Evolutionary conservation across 2,113 vertebrate species (phyloP).

Genomic region (Poecilia latipinna): DNA sequence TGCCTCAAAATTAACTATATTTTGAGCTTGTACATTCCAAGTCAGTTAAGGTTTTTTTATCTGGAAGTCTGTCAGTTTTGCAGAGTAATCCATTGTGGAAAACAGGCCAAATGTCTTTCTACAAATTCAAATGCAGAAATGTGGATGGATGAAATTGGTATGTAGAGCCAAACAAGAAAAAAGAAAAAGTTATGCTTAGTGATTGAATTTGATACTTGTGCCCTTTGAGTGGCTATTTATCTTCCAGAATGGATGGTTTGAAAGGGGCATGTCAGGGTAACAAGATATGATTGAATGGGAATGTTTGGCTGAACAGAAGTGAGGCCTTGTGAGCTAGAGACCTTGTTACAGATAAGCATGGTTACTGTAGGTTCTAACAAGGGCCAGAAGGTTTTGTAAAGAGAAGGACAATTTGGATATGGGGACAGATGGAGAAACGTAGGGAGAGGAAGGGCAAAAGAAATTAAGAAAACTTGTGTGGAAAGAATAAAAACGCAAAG

Average conservation of each 20-base stretch:
- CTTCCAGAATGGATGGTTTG: constrained; percentile 36
- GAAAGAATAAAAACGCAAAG: constrained; percentile 33
- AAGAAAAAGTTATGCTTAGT: constrained; percentile 13
- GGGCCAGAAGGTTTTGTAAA: constrained; percentile 44
- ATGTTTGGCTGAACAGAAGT: constrained; percentile 52
- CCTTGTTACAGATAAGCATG: constrained; percentile 50
- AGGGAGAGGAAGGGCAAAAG: not conserved
- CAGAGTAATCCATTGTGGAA: constrained; percentile 27
- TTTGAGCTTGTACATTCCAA: constrained; percentile 39
- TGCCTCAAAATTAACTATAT: constrained; percentile 37
- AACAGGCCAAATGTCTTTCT: constrained; percentile 24
- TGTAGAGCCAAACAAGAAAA: not conserved
- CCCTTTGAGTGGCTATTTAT: constrained; percentile 32
- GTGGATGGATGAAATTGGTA: constrained; percentile 22
- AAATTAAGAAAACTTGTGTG: constrained; percentile 10
- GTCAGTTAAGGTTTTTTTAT: constrained; percentile 34
- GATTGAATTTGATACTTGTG: constrained; percentile 50
- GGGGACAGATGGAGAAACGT: constrained; percentile 8
- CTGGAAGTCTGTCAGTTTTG: constrained; percentile 11
- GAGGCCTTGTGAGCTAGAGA: constrained; percentile 50
- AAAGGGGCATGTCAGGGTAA: constrained; percentile 44
- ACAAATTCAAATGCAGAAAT: constrained; percentile 27
- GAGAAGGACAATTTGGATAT: constrained; percentile 23
- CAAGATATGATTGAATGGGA: constrained; percentile 54
- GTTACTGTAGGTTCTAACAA: constrained; percentile 50